Percentiles rank a stretch among this genome's conserved stretches.
Evolutionary conservation across 37 sponge, comb jelly and placozoan genomes (phyloP).

Genomic region (Ianthella basta): DNA sequence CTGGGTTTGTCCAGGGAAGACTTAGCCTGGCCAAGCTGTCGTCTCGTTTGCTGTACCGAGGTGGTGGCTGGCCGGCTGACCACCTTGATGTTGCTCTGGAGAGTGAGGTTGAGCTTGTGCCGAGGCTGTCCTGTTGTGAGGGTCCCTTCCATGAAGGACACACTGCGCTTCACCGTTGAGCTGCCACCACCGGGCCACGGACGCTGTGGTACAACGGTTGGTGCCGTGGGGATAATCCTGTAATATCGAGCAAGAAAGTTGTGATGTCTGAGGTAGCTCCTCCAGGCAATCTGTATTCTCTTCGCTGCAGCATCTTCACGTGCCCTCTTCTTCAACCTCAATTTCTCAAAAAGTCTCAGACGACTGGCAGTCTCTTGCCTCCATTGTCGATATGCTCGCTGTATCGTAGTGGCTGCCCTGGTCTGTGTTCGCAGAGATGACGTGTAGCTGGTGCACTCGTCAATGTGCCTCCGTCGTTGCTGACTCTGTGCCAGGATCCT

Average conservation of each 20-base stretch:
- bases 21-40: no score
- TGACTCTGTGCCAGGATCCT: conserved; percentile 55
- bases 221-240: conserved; percentile 26
- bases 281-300: conserved; percentile 25
- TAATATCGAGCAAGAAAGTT: conserved; percentile 15
- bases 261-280: background rate
- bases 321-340: background rate
- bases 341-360: background rate
- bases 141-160: background rate
- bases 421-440: conserved; percentile 41
- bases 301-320: conserved; percentile 14
- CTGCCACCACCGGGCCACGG: background rate
- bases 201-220: conserved; percentile 20
- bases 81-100: background rate
- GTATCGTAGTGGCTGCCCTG: conserved; percentile 63
- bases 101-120: conserved; percentile 14
- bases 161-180: background rate
- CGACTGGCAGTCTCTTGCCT: conserved; percentile 7
- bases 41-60: no score
- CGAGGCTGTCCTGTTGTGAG: conserved; percentile 16
- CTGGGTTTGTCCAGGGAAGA: no score
- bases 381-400: conserved; percentile 51
- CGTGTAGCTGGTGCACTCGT: conserved; percentile 42
- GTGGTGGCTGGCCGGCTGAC: background rate
- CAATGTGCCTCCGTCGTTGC: conserved; percentile 45